Conservation (phyloP, 2,797 vertebrate species). For the Chloroceryle amazona region DNA sequence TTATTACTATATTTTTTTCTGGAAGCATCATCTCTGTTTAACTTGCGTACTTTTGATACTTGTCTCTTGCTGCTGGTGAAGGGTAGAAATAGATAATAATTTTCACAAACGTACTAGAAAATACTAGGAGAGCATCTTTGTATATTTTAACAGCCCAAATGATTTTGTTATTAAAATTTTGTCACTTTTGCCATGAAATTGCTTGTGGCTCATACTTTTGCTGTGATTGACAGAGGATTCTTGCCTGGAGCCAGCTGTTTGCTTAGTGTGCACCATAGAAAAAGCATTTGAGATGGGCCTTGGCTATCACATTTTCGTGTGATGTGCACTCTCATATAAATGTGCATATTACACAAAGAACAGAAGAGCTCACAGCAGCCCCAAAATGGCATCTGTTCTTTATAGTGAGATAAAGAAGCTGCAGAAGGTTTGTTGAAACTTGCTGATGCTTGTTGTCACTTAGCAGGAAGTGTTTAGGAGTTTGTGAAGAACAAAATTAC, state of each 20-base stretch:
- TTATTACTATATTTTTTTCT: neutral
- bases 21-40: neutral
- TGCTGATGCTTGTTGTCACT: constrained; percentile 88
- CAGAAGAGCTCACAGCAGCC: constrained; percentile 82
- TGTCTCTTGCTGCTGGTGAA: constrained; percentile 5
- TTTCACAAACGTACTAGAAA: constrained; percentile 64
- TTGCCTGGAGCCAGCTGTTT: constrained; percentile 78
- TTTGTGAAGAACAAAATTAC: constrained; percentile 86
- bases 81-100: constrained; percentile 50
- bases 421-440: constrained; percentile 87
- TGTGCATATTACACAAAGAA: constrained; percentile 79
- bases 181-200: constrained; percentile 65
- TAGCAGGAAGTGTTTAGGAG: constrained; percentile 87
- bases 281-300: constrained; percentile 70
- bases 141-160: constrained; percentile 69
- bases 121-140: constrained; percentile 31
- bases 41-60: neutral
- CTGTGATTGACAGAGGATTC: constrained; percentile 71
- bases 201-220: constrained; percentile 37
- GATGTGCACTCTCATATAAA: constrained; percentile 68
- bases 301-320: constrained; percentile 76
- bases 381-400: constrained; percentile 84
- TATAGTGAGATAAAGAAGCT: constrained; percentile 84
- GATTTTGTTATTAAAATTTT: constrained; percentile 75
- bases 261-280: neutral